These are phyloP conservation scores for Synodontis membranacea DNA, from an alignment of 2,113 vertebrate species.

Conservation along the genomic window DNA sequence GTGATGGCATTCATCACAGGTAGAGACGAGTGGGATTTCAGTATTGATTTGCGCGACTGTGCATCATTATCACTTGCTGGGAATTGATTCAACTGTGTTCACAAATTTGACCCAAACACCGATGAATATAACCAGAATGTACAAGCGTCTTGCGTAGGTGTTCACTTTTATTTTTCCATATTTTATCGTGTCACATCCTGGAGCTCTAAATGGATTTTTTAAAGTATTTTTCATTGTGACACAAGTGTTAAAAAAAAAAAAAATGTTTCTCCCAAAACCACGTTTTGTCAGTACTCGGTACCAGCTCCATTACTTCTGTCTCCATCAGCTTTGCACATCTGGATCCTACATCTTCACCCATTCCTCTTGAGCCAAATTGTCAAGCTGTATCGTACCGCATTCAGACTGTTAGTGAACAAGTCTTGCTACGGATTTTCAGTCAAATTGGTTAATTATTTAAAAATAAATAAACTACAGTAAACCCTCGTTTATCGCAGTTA, in stretches of 20 bases:
- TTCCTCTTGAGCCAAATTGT: neutral
- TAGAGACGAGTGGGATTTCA: neutral
- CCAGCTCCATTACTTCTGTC: neutral
- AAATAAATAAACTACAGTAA: neutral
- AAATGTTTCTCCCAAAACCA: too few relatives aligned
- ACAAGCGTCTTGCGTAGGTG: neutral
- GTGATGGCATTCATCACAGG: neutral
- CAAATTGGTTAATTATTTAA: neutral
- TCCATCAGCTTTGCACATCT: neutral
- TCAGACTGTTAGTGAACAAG: neutral
- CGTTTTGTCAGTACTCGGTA: neutral
- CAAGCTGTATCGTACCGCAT: neutral
- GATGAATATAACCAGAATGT: neutral
- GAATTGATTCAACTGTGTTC: neutral
- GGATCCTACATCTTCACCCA: neutral
- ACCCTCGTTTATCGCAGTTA: too few relatives aligned
- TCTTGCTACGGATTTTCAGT: neutral
- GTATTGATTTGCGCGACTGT: neutral
- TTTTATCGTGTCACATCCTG: neutral
- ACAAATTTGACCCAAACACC: neutral
- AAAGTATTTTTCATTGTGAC: too few relatives aligned
- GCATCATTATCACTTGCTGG: neutral
- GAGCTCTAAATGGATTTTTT: neutral
- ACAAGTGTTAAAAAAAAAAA: too few relatives aligned
- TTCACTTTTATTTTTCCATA: neutral